phyloP scores from a whole-genome alignment of 2,888 invertebrate genomes.

The Autographa pulchrina region DNA sequence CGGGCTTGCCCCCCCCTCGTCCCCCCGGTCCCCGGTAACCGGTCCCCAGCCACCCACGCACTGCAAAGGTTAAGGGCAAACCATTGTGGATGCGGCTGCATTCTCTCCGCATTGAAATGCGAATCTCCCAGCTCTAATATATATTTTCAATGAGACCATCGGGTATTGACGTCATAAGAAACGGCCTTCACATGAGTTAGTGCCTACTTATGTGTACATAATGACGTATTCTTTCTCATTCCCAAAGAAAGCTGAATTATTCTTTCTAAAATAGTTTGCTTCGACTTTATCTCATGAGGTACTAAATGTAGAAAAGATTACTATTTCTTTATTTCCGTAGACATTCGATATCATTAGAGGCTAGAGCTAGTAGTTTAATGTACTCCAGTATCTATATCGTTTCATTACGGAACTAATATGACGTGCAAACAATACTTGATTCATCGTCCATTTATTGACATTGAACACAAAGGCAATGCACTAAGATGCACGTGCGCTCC shows the following conservation, averaged over 20 bases:
- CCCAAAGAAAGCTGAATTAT: background rate
- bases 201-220: slow-evolving; percentile 38
- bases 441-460: slow-evolving; percentile 54
- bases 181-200: slow-evolving; percentile 27
- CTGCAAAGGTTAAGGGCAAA: slow-evolving; percentile 80
- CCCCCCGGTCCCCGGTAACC: slow-evolving; percentile 43
- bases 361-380: slow-evolving; percentile 10
- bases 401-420: slow-evolving; percentile 38
- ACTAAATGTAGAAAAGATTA: background rate
- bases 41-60: slow-evolving; percentile 63
- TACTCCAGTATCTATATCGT: slow-evolving; percentile 17
- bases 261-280: background rate
- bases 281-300: background rate
- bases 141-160: slow-evolving; percentile 56
- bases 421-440: slow-evolving; percentile 48
- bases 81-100: slow-evolving; percentile 67
- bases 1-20: slow-evolving; percentile 61
- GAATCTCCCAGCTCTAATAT: slow-evolving; percentile 57
- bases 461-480: slow-evolving; percentile 56
- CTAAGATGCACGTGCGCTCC: slow-evolving; percentile 39
- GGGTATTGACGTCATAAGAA: slow-evolving; percentile 35
- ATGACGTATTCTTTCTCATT: slow-evolving; percentile 7
- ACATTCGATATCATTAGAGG: background rate
- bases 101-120: slow-evolving; percentile 65
- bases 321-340: background rate